These are phyloP conservation scores for Tragelaphus strepsiceros DNA, from an alignment of 2,113 vertebrate species.

Conservation along the genomic window DNA sequence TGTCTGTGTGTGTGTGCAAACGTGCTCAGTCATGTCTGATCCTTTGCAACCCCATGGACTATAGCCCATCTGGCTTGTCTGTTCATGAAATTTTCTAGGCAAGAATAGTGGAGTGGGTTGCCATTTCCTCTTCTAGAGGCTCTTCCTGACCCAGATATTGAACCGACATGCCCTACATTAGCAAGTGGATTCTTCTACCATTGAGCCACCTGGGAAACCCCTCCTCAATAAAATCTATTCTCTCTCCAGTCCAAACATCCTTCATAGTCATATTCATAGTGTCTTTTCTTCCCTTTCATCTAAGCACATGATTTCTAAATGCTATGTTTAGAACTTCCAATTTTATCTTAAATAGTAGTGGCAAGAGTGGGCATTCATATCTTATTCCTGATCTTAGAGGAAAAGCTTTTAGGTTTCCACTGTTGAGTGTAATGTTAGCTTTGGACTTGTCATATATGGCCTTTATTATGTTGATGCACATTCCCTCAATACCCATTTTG, in stretches of 20 bases:
- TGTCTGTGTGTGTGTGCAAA: no score
- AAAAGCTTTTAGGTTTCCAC: background rate
- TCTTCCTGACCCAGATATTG: background rate
- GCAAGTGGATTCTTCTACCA: background rate
- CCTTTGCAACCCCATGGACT: background rate
- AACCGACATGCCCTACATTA: background rate
- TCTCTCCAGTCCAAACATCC: background rate
- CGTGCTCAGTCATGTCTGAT: background rate
- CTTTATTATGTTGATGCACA: no score
- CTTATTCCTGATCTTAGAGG: background rate
- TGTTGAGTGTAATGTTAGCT: background rate
- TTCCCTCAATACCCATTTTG: background rate
- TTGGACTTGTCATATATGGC: no score
- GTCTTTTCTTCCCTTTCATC: background rate
- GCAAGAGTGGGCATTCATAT: background rate
- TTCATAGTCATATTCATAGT: background rate
- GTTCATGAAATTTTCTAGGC: background rate
- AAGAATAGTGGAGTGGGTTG: background rate
- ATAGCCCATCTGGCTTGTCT: background rate
- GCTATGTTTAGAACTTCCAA: background rate
- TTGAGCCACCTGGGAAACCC: background rate
- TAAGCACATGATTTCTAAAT: background rate
- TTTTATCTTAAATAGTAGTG: background rate
- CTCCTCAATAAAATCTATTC: background rate
- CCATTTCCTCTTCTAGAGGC: background rate